Base-by-base conservation (phyloP, 2,797 vertebrate genomes). In the Todus mexicanus region DNA sequence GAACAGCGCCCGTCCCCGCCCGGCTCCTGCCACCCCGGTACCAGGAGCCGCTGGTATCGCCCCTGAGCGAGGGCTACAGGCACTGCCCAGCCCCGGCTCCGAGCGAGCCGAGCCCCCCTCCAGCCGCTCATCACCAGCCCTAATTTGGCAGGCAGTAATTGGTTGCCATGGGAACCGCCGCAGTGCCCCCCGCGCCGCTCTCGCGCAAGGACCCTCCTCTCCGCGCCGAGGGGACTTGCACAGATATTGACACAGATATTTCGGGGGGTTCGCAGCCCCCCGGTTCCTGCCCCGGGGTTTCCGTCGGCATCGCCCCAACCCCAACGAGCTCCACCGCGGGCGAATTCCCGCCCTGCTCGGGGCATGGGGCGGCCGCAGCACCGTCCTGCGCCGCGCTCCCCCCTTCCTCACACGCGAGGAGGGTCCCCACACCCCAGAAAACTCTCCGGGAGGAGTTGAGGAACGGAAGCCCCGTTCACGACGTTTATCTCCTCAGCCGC, bases 91-190 rank as follows among this genome's bases (percentile, higher is more conserved):
- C 40, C 16, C 40, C 42, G 40, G 40, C 16, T 42, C 40, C 47
- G 90, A 93, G 88, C 90, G 88, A 91, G 75, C 38, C n/a, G 51
- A 93, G 96, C 94, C 78, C 79, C 50, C 77, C 92, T 92, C 50
- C 87, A 82, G 87, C 70, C 38, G 92, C 95, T 90, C 96, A 96
- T 91, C 93, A 97, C 97, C 96, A 97, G 97, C 94, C 90, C 96
- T 97, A 97, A 98, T 97, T 97, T 97, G 95, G 96, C 97, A 96
- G 66, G 75, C 97, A 98, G 97, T 97, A 96, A 97, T 95, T 95
- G 97, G 97, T 98, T 98, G 96, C 97, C 88, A 97, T 97, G 96
- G 97, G 57, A 97, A 98, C 97, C 63, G 84, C 98, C 93, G 97
- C 97, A 94, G 97, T 92, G 96, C 96, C 95, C 96, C 92, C 94